Evolutionary conservation across 2,113 vertebrate species (phyloP).

Genomic region (Felis chaus): DNA sequence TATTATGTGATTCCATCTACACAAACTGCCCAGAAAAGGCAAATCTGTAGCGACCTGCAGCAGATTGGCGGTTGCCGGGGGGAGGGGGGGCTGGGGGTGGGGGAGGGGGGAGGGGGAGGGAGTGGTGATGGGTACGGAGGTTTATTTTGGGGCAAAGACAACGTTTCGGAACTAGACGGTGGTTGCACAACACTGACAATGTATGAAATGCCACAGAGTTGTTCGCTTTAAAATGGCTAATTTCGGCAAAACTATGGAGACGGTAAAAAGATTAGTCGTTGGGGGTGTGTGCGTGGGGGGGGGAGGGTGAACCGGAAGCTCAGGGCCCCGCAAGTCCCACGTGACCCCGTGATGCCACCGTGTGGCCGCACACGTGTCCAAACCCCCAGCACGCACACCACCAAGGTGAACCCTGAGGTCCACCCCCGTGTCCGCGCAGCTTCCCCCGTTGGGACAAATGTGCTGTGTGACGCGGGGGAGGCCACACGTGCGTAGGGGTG

Average conservation of each 20-base stretch:
- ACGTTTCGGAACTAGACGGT: not conserved
- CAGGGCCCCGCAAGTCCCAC: too few relatives aligned
- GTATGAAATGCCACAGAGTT: not conserved
- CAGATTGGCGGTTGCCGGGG: not conserved
- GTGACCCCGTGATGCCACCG: not conserved
- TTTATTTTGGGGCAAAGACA: too few relatives aligned
- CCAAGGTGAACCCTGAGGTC: not conserved
- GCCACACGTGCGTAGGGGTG: accelerated
- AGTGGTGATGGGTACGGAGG: not conserved
- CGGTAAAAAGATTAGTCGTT: not conserved
- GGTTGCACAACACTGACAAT: not conserved
- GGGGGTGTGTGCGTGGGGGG: not conserved
- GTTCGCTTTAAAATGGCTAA: not conserved
- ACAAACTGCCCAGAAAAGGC: not conserved
- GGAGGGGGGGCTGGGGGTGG: not conserved
- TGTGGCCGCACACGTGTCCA: not conserved
- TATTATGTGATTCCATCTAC: not conserved
- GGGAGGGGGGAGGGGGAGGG: not conserved
- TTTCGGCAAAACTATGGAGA: not conserved
- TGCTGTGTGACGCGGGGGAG: not conserved
- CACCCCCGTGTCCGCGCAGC: not conserved
- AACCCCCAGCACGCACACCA: not conserved
- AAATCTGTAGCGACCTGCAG: too few relatives aligned
- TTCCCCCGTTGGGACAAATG: not conserved
- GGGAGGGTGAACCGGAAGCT: not conserved